A percentile compares a stretch with the other conserved stretches of the same genome.
phyloP scores from a whole-genome alignment of 2,888 invertebrate species.

The Diadegma fenestrale region DNA sequence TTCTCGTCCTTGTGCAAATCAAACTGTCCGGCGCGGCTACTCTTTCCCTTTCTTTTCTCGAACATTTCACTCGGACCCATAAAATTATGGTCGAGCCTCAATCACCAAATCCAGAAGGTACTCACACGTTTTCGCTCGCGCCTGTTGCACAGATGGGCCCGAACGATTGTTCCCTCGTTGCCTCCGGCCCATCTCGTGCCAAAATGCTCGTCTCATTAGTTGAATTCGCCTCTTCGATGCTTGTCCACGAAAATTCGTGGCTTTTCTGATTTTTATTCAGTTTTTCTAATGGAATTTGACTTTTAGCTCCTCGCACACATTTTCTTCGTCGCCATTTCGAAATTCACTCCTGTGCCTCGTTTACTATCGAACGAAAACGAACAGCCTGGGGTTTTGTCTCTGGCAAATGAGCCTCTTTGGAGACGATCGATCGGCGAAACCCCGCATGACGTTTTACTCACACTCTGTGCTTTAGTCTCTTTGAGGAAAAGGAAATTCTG shows the following conservation, averaged over 20 bases:
- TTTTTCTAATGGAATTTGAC: neutral
- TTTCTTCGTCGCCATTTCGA: neutral
- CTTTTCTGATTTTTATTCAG: neutral
- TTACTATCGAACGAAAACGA: neutral
- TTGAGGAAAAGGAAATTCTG: neutral
- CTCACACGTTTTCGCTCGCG: neutral
- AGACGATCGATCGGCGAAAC: constrained; percentile 67
- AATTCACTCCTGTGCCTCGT: neutral
- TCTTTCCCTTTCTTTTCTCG: neutral
- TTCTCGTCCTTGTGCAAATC: neutral
- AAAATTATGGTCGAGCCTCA: constrained; percentile 12
- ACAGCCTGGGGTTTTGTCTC: neutral
- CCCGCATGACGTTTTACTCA: constrained; percentile 37
- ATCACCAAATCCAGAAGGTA: neutral
- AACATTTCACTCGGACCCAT: constrained; percentile 20
- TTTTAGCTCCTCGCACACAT: neutral
- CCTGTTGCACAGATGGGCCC: constrained; percentile 39
- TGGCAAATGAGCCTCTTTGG: constrained; percentile 44
- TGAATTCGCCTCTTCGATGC: no score
- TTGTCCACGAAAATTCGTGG: no score
- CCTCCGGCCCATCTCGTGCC: neutral
- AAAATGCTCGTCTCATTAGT: neutral
- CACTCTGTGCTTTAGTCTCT: neutral
- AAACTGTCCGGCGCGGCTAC: neutral
- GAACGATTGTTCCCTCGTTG: constrained; percentile 10